Evolutionary conservation across 2,797 vertebrate genomes (phyloP), one percentile per base, ranked within the genome.

Genomic region (Acomys russatus): DNA sequence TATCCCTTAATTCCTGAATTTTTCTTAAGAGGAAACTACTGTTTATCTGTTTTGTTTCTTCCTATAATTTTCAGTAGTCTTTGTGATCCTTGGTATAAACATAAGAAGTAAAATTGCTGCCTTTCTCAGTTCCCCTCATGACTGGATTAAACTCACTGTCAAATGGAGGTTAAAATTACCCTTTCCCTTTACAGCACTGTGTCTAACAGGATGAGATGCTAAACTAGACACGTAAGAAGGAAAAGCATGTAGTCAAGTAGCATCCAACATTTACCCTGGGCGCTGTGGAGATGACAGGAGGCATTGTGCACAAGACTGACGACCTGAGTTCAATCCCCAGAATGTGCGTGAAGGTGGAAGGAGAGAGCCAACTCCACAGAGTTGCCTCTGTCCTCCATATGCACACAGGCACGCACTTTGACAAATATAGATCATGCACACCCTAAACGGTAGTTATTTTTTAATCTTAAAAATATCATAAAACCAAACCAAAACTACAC

Each of bases 11-110:
- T 88, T 95, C 88, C 59, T 22, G 83, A 2, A 3, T 91, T 94
- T 84, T 89, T 88, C 44, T 23, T 83, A 14, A 83, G 22, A 76
- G 66, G 63, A 96, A 97, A 28, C 64, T 14, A 54, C 35, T 96
- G 20, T 86, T 86, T 90, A 49, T 88, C 12, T 10, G 2, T 23
- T 59, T 92, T 83, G 49, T 74, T 70, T 77, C 35, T 91, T 92
- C 86, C 63, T 92, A 6, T 94, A 64, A 74, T 93, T 51, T 92
- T 91, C 44, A 14, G 28, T 56, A 56, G 14, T 90, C n/a, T 94
- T 82, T 33, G 14, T 66, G n/a, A 9, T 85, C 51, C 92, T 82
- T n/a, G 18, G 17, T 80, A 84, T 92, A 95, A 90, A 88, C 3
- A 0, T 91, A 49, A 66, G 49, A 92, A 10, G 4, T 79, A 74